Percentiles rank a stretch among this genome's conserved stretches.
phyloP scores from a whole-genome alignment of 2,888 invertebrate species.

The Tenthredo distinguenda region DNA sequence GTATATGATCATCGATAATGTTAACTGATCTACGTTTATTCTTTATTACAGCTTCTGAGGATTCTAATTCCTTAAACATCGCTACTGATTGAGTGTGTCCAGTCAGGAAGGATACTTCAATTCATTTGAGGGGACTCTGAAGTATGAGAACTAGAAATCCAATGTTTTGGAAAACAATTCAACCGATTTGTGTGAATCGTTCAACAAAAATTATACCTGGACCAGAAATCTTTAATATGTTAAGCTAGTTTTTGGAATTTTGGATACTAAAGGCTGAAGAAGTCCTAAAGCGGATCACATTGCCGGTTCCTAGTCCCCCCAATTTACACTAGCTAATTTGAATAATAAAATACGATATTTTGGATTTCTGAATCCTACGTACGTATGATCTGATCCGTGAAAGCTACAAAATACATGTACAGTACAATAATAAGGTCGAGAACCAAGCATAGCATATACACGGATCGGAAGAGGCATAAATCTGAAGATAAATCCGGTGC shows the following conservation, averaged over 20 bases:
- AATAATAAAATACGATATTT: conserved; percentile 40
- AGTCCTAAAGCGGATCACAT: not conserved
- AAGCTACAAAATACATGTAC: conserved; percentile 57
- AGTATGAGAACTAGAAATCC: not conserved
- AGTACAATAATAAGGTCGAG: not conserved
- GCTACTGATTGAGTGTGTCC: not conserved
- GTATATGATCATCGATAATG: not conserved
- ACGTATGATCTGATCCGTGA: conserved; percentile 60
- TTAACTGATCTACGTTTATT: not conserved
- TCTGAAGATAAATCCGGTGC: not conserved
- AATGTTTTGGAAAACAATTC: not conserved
- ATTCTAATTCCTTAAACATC: not conserved
- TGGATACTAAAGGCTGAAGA: not conserved
- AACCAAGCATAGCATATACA: not conserved
- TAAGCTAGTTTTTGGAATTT: not conserved
- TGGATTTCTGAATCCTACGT: conserved; percentile 57
- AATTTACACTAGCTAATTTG: not conserved
- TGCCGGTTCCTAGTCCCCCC: not conserved
- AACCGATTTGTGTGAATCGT: not conserved
- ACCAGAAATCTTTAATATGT: not conserved
- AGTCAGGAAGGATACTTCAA: not conserved
- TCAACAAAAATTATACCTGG: no score
- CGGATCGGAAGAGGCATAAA: not conserved
- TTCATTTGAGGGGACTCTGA: not conserved
- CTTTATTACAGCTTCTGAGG: not conserved